Evolutionary conservation across 2,888 invertebrate species (phyloP).

Genomic region (Synergus laeviventris): DNA sequence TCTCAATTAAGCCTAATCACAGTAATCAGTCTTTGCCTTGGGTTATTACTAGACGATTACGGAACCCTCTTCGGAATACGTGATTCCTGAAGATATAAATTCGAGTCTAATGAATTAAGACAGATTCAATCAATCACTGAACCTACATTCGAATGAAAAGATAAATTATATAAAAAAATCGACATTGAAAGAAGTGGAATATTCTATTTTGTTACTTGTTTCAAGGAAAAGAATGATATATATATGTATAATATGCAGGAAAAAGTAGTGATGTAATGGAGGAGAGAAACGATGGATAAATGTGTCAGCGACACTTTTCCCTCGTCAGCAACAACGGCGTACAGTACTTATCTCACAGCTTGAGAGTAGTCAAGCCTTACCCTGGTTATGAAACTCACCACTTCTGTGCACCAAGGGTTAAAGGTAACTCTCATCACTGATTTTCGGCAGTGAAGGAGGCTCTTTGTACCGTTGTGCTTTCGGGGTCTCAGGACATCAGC

Average conservation of each 20-base stretch:
- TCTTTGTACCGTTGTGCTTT: background rate
- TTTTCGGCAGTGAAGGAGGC: conserved; percentile 6
- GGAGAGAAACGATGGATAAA: conserved; percentile 27
- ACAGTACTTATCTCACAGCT: conserved; percentile 42
- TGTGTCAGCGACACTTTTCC: conserved; percentile 38
- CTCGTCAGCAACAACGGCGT: conserved; percentile 41
- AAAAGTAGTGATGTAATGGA: conserved; percentile 6
- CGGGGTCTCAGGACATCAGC: background rate
- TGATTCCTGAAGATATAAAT: background rate
- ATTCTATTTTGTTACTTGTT: background rate
- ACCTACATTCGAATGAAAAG: background rate
- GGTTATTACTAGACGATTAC: background rate
- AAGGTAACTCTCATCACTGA: conserved; percentile 1
- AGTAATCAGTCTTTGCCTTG: background rate
- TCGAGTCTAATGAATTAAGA: background rate
- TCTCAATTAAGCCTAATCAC: background rate
- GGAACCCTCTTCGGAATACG: background rate
- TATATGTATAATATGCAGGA: background rate
- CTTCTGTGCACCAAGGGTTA: conserved; percentile 8
- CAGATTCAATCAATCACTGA: background rate
- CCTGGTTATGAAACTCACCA: conserved; percentile 11
- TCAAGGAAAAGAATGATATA: background rate
- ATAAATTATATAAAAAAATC: background rate
- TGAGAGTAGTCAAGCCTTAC: conserved; percentile 13
- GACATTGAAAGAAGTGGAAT: too few relatives aligned